phyloP scores from a whole-genome alignment of 2,888 invertebrate species.

The Hoplodrina blanda region DNA sequence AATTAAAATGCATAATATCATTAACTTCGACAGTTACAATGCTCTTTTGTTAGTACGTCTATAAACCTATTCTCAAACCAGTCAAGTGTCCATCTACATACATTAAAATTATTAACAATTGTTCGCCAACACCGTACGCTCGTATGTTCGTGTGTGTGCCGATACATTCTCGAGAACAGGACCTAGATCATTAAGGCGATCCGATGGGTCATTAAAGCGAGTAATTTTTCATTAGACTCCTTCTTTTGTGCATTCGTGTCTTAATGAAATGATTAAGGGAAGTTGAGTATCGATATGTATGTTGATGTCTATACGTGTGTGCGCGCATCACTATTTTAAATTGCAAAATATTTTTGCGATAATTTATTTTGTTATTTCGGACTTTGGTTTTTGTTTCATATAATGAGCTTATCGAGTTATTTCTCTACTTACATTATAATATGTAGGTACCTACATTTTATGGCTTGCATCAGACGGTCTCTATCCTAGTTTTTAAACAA shows the following conservation, averaged over 20 bases:
- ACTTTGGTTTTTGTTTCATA: background rate
- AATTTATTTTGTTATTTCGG: background rate
- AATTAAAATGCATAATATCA: background rate
- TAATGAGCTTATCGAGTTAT: background rate
- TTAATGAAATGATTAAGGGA: slow-evolving; percentile 86
- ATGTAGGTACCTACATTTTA: background rate
- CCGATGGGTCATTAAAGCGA: slow-evolving; percentile 79
- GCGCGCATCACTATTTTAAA: slow-evolving; percentile 48
- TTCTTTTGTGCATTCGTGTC: slow-evolving; percentile 76
- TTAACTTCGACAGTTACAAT: background rate
- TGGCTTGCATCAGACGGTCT: background rate
- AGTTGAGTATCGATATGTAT: slow-evolving; percentile 68
- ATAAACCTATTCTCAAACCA: background rate
- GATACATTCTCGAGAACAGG: slow-evolving; percentile 70
- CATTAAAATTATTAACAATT: slow-evolving; percentile 51
- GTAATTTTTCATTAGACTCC: slow-evolving; percentile 83
- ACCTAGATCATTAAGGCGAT: slow-evolving; percentile 81
- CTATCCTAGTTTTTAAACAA: background rate
- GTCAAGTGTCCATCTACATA: slow-evolving; percentile 30
- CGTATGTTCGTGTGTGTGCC: slow-evolving; percentile 32
- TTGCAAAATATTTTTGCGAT: background rate
- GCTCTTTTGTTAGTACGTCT: slow-evolving; percentile 10
- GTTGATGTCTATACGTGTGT: slow-evolving; percentile 26
- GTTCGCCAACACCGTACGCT: slow-evolving; percentile 30
- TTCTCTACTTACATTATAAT: too few species aligned